Percentiles rank a stretch among this genome's conserved stretches.
Conservation (phyloP, 2,888 invertebrate species). For the Catocala nupta region DNA sequence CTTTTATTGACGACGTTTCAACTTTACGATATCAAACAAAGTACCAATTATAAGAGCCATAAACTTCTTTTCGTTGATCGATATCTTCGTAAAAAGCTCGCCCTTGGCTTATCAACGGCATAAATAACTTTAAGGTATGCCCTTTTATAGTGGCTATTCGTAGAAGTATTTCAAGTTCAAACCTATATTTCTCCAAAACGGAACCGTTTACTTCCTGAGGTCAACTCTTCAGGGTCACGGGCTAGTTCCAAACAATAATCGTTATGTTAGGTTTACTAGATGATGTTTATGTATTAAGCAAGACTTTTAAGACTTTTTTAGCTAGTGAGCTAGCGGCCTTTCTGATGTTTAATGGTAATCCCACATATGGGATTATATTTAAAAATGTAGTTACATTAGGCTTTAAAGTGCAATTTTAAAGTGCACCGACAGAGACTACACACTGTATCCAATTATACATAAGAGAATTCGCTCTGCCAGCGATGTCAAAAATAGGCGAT, state of each 20-base stretch:
- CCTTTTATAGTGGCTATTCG: slow-evolving; percentile 11
- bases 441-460: too few relatives aligned
- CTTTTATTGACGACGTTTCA: too few relatives aligned
- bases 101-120: slow-evolving; percentile 28
- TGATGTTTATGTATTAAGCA: too few relatives aligned
- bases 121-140: slow-evolving; percentile 19
- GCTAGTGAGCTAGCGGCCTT: too few relatives aligned
- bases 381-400: too few relatives aligned
- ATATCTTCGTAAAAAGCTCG: slow-evolving; percentile 13
- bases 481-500: too few relatives aligned
- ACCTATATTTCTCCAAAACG: slow-evolving; percentile 1
- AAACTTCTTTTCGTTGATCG: slow-evolving; percentile 9
- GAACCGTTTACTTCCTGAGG: slow-evolving; percentile 2
- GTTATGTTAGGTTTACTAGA: not conserved
- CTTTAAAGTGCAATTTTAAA: too few relatives aligned
- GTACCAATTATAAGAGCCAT: not conserved
- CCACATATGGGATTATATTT: too few relatives aligned
- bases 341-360: too few relatives aligned
- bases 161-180: slow-evolving; percentile 8
- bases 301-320: too few relatives aligned
- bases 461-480: too few relatives aligned
- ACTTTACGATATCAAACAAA: not conserved
- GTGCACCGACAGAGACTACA: too few relatives aligned
- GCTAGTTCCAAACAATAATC: not conserved
- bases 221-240: slow-evolving; percentile 7